phyloP scores from a whole-genome alignment of 64 coral and sea anemone species.

The Actinia tenebrosa region DNA sequence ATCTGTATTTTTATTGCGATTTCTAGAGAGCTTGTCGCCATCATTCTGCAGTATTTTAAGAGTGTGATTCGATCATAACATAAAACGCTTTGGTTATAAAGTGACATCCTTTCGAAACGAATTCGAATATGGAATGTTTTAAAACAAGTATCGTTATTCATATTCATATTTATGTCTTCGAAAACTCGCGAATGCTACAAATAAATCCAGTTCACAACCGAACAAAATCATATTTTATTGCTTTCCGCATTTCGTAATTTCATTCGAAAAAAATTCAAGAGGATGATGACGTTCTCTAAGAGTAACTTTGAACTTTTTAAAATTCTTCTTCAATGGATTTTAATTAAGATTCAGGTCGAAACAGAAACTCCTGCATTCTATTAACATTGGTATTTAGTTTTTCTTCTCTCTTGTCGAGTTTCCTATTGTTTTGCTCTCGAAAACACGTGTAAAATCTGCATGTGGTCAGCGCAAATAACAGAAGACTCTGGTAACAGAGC shows the following conservation, averaged over 20 bases:
- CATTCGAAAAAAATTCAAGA: no score
- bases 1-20: not conserved
- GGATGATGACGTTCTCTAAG: no score
- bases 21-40: not conserved
- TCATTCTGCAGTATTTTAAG: not conserved
- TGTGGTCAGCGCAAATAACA: not conserved
- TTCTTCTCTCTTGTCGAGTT: not conserved
- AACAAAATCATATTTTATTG: no score
- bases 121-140: no score
- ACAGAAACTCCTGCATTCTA: not conserved
- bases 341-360: not conserved
- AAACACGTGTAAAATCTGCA: slow-evolving; percentile 23
- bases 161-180: no score
- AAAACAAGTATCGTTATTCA: no score
- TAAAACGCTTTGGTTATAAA: not conserved
- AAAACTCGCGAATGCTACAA: no score
- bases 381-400: slow-evolving; percentile 1
- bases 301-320: not conserved
- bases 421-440: not conserved
- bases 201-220: no score
- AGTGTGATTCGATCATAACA: not conserved
- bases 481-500: not conserved
- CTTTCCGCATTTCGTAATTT: no score
- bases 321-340: not conserved
- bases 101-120: no score